Base-by-base conservation (phyloP, 2,888 invertebrate genomes). In the Eupsilia transversa region DNA sequence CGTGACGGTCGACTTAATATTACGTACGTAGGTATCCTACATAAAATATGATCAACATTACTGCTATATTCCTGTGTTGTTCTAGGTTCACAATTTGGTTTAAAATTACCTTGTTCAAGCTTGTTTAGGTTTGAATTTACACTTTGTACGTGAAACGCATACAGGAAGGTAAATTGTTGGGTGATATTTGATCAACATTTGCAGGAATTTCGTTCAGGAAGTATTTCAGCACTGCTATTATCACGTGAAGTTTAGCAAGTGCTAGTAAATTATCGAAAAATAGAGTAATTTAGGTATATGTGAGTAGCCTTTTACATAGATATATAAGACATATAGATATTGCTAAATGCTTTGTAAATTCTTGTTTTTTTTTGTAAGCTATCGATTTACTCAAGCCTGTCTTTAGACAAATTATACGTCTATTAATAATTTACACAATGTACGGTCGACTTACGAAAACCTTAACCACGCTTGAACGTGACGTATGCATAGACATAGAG, bases 61-160 rank as follows among this genome's bases (percentile, higher is more conserved):
- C 10, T 59, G 9, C 10, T 10, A 59, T n/a, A 20, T 49, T 41
- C 38, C n/a, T 52, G 33, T 74, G 69, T 75, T 43, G 59, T 70
- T 52, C 77, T 35, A 79, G 72, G 71, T 59, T 79, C 14, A 75
- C 6, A 75, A 78, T 75, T n/a, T 52, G 49, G 49, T 59, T 35
- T 43, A 30, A 70, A 75, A 71, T 71, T 78, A 75, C 35, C 75
- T 33, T 68, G 78, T 77, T 57, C 6, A 57, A 68, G 41, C 57
- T 41, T 41, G 78, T 77, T 77, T 41, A 49, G 57, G 56, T 23
- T 74, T 7, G 10, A 56, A 41, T 74, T 64, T 74, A 68, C 46
- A 57, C 17, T 65, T 12, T 23, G 74, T 67, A 67, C 77, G 74
- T 77, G 77, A 67, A 12, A 27, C 4, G 38, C 68, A 27, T 56